Conservation (phyloP, 2,888 invertebrate species). For the Pristionchus arcanus region DNA sequence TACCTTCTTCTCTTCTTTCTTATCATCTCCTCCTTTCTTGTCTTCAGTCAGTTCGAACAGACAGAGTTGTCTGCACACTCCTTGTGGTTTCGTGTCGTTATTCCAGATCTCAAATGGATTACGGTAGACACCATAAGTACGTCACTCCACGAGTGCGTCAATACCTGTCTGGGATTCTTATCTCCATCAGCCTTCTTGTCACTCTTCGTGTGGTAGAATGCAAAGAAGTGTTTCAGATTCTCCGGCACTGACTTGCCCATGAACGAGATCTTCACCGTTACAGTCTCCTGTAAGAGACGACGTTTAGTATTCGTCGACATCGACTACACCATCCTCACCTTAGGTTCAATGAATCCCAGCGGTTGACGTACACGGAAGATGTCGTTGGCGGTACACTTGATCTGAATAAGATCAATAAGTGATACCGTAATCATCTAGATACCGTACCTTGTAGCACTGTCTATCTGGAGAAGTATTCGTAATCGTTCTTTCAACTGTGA, state of each 20-base stretch:
- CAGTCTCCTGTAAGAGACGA: constrained; percentile 57
- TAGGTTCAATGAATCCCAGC: constrained; percentile 60
- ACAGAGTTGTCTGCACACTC: constrained; percentile 59
- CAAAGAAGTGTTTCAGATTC: constrained; percentile 60
- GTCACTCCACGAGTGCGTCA: not conserved
- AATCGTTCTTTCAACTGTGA: constrained; percentile 49
- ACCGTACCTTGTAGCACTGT: constrained; percentile 51
- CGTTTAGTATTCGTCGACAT: not conserved
- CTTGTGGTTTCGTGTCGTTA: constrained; percentile 59
- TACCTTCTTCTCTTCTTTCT: constrained; percentile 34
- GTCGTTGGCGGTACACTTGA: constrained; percentile 65
- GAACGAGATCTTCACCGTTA: constrained; percentile 58
- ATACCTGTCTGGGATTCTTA: constrained; percentile 38
- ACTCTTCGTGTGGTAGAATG: constrained; percentile 61
- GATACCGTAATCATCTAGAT: not conserved
- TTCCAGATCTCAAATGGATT: constrained; percentile 59
- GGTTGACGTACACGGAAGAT: constrained; percentile 65
- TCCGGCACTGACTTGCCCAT: constrained; percentile 57
- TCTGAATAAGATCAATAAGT: constrained; percentile 45
- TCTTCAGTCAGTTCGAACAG: constrained; percentile 49
- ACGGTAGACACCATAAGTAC: not conserved
- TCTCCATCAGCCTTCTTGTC: constrained; percentile 55
- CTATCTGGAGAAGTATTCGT: constrained; percentile 16
- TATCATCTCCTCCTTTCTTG: not conserved
- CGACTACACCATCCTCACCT: constrained; percentile 32